A percentile compares a stretch with the other conserved stretches of the same genome.
Conservation (phyloP, 2,797 vertebrate species). For the Pseudochaenichthys georgianus region DNA sequence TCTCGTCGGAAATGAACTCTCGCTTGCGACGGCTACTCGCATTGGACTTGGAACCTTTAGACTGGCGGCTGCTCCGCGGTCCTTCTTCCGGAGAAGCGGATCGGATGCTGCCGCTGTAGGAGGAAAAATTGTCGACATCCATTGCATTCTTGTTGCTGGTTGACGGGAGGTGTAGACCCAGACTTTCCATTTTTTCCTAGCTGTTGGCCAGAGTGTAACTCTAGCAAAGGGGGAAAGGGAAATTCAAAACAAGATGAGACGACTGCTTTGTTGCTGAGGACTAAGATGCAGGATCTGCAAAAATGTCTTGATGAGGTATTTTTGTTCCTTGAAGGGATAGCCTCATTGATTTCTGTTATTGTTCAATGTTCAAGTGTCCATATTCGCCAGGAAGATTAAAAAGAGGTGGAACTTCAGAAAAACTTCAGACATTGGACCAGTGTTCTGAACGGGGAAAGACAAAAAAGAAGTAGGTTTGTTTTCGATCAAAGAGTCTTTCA, state of each 20-base stretch:
- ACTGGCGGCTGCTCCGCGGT: slow-evolving; percentile 60
- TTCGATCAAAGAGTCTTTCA: slow-evolving; percentile 30
- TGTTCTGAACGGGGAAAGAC: slow-evolving; percentile 47
- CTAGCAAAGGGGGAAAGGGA: slow-evolving; percentile 60
- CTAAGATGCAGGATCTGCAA: slow-evolving; percentile 77
- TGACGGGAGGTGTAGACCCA: slow-evolving; percentile 76
- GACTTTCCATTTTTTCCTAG: slow-evolving; percentile 82
- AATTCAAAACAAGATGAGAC: slow-evolving; percentile 37
- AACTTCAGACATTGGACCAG: slow-evolving; percentile 82
- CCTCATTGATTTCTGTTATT: slow-evolving; percentile 78
- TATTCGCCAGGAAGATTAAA: slow-evolving; percentile 83
- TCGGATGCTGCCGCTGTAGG: slow-evolving; percentile 68
- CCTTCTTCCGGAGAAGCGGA: slow-evolving; percentile 68
- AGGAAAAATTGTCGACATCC: slow-evolving; percentile 74
- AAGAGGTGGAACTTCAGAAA: slow-evolving; percentile 84
- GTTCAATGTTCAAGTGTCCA: slow-evolving; percentile 80
- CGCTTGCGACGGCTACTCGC: slow-evolving; percentile 84
- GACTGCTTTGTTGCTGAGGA: slow-evolving; percentile 48
- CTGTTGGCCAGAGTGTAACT: slow-evolving; percentile 70
- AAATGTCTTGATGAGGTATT: slow-evolving; percentile 76
- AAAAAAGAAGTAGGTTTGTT: slow-evolving; percentile 44
- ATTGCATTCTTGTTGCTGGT: slow-evolving; percentile 70
- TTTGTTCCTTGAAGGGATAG: slow-evolving; percentile 74
- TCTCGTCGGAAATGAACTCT: slow-evolving; percentile 90
- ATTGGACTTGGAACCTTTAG: slow-evolving; percentile 79